phyloP scores from a whole-genome alignment of 2,797 vertebrate genomes.

The Silurus lanzhouensis region DNA sequence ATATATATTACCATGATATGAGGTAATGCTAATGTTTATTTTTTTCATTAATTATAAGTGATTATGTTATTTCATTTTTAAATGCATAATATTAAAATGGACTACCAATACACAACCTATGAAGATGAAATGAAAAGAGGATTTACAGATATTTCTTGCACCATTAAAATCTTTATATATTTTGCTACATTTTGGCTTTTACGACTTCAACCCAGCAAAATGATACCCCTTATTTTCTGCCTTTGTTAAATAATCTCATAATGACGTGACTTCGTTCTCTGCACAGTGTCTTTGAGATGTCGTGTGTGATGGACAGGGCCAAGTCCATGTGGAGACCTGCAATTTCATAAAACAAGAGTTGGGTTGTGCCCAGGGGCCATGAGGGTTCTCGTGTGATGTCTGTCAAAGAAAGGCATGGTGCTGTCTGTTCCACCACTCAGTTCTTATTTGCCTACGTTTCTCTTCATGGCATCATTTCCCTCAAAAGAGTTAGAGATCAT shows the following conservation, averaged over 20 bases:
- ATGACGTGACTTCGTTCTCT: conserved; percentile 9
- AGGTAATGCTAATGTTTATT: background rate
- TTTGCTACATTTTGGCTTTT: background rate
- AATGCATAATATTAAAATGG: background rate
- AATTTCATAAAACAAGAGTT: conserved; percentile 44
- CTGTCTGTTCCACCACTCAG: background rate
- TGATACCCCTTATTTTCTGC: conserved; percentile 25
- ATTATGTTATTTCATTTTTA: background rate
- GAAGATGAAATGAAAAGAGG: background rate
- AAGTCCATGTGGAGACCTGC: conserved; percentile 39
- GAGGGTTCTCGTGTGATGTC: conserved; percentile 29
- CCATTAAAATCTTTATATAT: background rate
- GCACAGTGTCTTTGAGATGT: conserved; percentile 18
- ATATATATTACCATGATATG: background rate
- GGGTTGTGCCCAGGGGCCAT: conserved; percentile 38
- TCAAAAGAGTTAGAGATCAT: conserved; percentile 1
- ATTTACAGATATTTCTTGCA: background rate
- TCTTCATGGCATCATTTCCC: background rate
- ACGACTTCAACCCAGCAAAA: background rate
- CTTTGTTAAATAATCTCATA: conserved; percentile 43
- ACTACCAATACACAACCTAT: background rate
- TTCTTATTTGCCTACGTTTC: conserved; percentile 30
- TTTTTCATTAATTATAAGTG: too few relatives aligned
- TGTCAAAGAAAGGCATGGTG: background rate
- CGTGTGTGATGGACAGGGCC: conserved; percentile 37